phyloP scores from a whole-genome alignment of 2,113 vertebrate genomes.

The Apodemus speciosus region DNA sequence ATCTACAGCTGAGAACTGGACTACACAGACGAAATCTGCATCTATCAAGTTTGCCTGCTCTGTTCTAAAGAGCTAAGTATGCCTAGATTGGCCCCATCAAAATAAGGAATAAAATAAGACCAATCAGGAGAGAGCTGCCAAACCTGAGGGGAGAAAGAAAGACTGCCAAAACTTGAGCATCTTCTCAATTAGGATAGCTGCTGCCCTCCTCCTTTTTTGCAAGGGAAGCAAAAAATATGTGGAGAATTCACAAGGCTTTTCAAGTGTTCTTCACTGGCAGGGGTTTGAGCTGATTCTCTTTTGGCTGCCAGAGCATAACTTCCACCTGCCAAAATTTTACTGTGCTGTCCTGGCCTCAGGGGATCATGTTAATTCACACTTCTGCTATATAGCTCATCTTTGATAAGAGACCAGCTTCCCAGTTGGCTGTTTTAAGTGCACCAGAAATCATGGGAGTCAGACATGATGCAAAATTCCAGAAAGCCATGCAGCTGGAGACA shows the following conservation, averaged over 20 bases:
- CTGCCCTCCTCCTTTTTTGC: not conserved
- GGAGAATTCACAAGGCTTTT: not conserved
- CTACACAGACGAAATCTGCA: not conserved
- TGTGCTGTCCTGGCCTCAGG: not conserved
- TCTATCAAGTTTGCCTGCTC: not conserved
- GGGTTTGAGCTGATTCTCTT: not conserved
- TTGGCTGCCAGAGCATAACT: not conserved
- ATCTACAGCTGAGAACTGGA: not conserved
- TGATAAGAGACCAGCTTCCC: not conserved
- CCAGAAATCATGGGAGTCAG: not conserved
- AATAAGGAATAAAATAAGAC: not conserved
- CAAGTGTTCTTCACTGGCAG: not conserved
- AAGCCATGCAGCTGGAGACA: not conserved
- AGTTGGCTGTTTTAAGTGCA: not conserved
- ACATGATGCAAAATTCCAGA: not conserved
- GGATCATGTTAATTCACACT: fast-evolving
- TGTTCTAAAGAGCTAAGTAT: not conserved
- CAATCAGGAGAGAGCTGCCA: not conserved
- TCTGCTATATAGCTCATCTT: not conserved
- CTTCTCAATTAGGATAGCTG: not conserved
- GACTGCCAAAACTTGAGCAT: not conserved
- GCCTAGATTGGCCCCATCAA: not conserved
- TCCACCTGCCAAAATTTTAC: not conserved
- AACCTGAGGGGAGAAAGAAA: not conserved
- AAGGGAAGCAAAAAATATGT: not conserved